Percentiles rank a stretch among this genome's conserved stretches.
Conservation (phyloP, 2,797 vertebrate species). For the Gila robusta region DNA sequence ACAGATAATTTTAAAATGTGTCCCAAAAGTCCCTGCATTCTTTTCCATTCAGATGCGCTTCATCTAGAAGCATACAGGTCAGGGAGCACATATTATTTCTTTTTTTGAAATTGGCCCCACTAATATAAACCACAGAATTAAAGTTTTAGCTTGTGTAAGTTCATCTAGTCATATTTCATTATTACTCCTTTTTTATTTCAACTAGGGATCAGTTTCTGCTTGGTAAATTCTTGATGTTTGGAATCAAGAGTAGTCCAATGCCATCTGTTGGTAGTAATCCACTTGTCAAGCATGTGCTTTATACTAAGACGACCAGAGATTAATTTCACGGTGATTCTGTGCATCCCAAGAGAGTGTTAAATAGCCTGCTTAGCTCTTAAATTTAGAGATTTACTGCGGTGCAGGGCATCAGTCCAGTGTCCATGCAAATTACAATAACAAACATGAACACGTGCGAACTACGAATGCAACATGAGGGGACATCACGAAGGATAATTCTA, state of each 20-base stretch:
- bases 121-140: neutral
- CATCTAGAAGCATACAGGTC: neutral
- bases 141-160: neutral
- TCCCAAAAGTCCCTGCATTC: neutral
- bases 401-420: neutral
- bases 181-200: neutral
- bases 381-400: conserved; percentile 18
- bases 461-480: neutral
- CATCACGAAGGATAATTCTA: neutral
- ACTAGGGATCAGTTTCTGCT: neutral
- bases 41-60: neutral
- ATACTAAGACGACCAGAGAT: conserved; percentile 27
- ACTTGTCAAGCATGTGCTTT: conserved; percentile 48
- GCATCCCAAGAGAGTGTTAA: conserved; percentile 13
- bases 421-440: conserved; percentile 23
- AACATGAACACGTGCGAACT: neutral
- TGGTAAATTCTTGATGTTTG: conserved; percentile 15
- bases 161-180: neutral
- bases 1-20: neutral
- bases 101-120: neutral
- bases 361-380: neutral
- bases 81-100: neutral
- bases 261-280: conserved; percentile 36
- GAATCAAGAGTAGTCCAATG: conserved; percentile 16
- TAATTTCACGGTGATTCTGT: conserved; percentile 47